phyloP scores from a whole-genome alignment of 1,140 invertebrate genomes.

The Drosophila setifemur region DNA sequence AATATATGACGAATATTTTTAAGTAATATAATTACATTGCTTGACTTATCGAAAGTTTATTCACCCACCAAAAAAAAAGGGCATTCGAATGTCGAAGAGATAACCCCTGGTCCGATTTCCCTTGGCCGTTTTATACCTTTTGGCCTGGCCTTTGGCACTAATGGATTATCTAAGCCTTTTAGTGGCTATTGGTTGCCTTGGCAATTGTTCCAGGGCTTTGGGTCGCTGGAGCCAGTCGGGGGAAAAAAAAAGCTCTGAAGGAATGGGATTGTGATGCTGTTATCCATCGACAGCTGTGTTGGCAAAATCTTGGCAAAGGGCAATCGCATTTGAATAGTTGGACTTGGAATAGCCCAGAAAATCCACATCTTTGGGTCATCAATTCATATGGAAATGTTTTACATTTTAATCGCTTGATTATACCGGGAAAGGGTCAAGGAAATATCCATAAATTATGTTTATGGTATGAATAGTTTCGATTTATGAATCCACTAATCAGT shows the following conservation, averaged over 20 bases:
- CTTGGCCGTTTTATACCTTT: slow-evolving; percentile 45
- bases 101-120: too few species aligned
- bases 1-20: too few species aligned
- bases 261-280: neutral
- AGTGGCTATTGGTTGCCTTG: slow-evolving; percentile 72
- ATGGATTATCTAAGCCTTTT: slow-evolving; percentile 81
- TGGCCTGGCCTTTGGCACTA: slow-evolving; percentile 60
- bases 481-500: slow-evolving; percentile 54
- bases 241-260: neutral
- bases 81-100: neutral
- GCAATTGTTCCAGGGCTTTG: slow-evolving; percentile 39
- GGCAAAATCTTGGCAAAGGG: slow-evolving; percentile 46
- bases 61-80: too few species aligned
- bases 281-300: slow-evolving; percentile 51
- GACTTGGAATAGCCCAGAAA: neutral
- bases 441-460: slow-evolving; percentile 26
- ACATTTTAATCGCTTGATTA: slow-evolving; percentile 59
- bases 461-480: slow-evolving; percentile 27
- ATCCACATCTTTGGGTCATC: slow-evolving; percentile 4
- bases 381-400: slow-evolving; percentile 50
- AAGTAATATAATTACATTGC: too few species aligned
- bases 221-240: slow-evolving; percentile 5
- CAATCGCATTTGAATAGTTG: slow-evolving; percentile 30
- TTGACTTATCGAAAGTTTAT: too few species aligned
- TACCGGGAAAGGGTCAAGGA: slow-evolving; percentile 15